Conservation (phyloP, 2,888 invertebrate species). For the Parnassius apollo region DNA sequence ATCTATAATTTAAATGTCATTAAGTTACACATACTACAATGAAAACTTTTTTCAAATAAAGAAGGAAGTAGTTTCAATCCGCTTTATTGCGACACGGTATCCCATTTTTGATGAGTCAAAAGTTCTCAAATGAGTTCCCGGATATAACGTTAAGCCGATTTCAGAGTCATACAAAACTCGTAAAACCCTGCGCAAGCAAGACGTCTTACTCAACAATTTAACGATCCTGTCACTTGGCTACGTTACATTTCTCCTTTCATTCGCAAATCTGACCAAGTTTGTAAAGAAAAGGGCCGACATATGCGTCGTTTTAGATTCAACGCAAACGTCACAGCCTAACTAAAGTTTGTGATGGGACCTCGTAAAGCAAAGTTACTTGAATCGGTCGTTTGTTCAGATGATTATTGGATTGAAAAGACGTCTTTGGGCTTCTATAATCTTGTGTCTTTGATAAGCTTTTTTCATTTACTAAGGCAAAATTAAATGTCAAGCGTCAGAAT, state of each 20-base stretch:
- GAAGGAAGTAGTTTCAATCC: conserved; percentile 39
- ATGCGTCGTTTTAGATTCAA: conserved; percentile 54
- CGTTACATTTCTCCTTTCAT: conserved; percentile 65
- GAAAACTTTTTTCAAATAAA: conserved; percentile 10
- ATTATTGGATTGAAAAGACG: conserved; percentile 65
- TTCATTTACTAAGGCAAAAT: conserved; percentile 23
- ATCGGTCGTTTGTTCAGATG: conserved; percentile 70
- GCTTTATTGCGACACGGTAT: conserved; percentile 54
- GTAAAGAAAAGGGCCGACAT: conserved; percentile 57
- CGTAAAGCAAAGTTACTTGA: conserved; percentile 63
- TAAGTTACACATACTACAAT: too few species aligned
- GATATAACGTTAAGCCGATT: conserved; percentile 62
- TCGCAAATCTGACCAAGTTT: conserved; percentile 62
- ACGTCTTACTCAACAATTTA: conserved; percentile 58
- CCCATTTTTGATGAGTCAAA: conserved; percentile 61
- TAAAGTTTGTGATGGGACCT: conserved; percentile 45
- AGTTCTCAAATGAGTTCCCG: conserved; percentile 67
- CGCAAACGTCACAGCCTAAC: conserved; percentile 49
- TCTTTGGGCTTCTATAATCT: conserved; percentile 57
- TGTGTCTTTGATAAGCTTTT: conserved; percentile 34
- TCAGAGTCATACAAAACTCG: conserved; percentile 68
- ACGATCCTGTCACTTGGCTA: conserved; percentile 62
- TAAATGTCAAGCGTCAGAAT: not conserved
- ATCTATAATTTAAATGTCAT: too few species aligned
- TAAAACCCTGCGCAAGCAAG: conserved; percentile 62